These are phyloP conservation scores for Polyodon spathula DNA, from an alignment of 2,113 vertebrate genomes.

Conservation along the genomic window DNA sequence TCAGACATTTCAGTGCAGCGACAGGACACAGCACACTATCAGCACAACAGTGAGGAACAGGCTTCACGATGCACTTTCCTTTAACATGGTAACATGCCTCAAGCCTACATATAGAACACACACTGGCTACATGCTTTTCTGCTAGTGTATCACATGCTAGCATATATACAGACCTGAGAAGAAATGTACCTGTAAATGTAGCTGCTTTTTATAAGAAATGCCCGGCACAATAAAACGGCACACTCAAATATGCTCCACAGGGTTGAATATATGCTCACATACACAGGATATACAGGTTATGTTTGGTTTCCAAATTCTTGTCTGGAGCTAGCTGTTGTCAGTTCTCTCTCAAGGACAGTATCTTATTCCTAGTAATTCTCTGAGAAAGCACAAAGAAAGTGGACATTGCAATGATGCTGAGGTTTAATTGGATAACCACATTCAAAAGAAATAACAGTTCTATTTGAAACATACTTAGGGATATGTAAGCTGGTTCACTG, in stretches of 20 bases:
- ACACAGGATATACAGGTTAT: slow-evolving; percentile 22
- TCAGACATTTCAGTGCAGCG: slow-evolving; percentile 19
- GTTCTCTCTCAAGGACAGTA: no score
- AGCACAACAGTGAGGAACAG: slow-evolving; percentile 32
- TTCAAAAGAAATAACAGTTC: no score
- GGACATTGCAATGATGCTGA: no score
- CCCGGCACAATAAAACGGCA: not conserved
- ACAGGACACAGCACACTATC: slow-evolving; percentile 15
- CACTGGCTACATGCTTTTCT: slow-evolving; percentile 40
- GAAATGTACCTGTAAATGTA: not conserved
- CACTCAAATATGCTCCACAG: slow-evolving; percentile 19
- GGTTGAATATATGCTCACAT: slow-evolving; percentile 36
- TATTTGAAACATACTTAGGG: no score
- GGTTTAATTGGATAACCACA: no score
- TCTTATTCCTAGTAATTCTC: not conserved
- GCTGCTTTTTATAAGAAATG: not conserved
- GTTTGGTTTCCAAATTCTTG: slow-evolving; percentile 20
- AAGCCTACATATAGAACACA: slow-evolving; percentile 5
- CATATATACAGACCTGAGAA: slow-evolving; percentile 14
- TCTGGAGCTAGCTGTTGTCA: no score
- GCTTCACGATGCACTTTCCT: slow-evolving; percentile 10
- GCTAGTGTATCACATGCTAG: slow-evolving; percentile 17
- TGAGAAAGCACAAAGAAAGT: not conserved
- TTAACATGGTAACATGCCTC: slow-evolving; percentile 47
- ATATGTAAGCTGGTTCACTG: no score